phyloP scores from a whole-genome alignment of 2,113 vertebrate genomes.

The Mohoua ochrocephala region DNA sequence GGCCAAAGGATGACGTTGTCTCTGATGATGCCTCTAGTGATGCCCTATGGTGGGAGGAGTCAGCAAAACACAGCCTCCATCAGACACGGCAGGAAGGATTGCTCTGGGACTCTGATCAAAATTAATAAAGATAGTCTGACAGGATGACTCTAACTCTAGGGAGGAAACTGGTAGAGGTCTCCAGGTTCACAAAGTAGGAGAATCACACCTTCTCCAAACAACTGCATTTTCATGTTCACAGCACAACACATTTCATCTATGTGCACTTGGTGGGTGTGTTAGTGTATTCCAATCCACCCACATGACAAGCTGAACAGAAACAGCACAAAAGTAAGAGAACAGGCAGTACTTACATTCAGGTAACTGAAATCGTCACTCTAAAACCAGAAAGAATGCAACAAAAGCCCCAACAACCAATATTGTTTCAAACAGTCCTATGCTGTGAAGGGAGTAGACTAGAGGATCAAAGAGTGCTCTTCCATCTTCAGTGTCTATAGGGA shows the following conservation, averaged over 20 bases:
- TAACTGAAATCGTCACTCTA: conserved; percentile 39
- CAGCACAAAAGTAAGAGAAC: conserved; percentile 63
- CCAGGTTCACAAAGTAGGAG: conserved; percentile 7
- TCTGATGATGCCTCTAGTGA: not conserved
- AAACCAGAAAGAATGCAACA: conserved; percentile 12
- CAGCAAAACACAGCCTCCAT: not conserved
- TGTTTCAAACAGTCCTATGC: not conserved
- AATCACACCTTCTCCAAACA: conserved; percentile 45
- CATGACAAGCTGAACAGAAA: conserved; percentile 59
- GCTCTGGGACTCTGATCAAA: not conserved
- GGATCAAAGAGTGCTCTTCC: not conserved
- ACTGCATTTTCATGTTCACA: conserved; percentile 44
- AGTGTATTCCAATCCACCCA: conserved; percentile 61
- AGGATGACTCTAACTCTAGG: not conserved
- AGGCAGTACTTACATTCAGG: conserved; percentile 57
- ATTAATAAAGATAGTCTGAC: not conserved
- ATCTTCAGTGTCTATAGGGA: not conserved
- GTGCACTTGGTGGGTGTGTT: conserved; percentile 55
- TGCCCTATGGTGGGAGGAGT: not conserved
- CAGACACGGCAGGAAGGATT: not conserved
- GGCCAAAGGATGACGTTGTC: not conserved
- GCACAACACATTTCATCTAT: conserved; percentile 55
- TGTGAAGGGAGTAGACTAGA: not conserved
- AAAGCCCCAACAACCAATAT: not conserved
- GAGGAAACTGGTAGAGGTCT: not conserved